Evolutionary conservation across 2,888 invertebrate species (phyloP).

Genomic region (Pristionchus arcanus): DNA sequence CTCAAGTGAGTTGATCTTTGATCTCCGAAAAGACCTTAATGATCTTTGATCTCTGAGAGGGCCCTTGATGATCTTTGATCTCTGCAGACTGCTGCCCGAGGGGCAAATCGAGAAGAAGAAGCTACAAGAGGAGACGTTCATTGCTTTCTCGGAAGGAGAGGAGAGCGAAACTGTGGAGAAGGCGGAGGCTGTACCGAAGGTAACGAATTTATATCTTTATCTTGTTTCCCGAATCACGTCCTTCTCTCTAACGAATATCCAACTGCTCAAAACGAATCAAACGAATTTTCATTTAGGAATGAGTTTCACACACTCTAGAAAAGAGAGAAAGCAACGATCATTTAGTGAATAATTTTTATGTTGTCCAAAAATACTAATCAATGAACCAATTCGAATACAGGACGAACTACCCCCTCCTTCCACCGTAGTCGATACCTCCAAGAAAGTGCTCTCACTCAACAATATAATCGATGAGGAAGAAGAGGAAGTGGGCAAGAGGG

Average conservation of each 20-base stretch:
- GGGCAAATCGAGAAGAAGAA: neutral
- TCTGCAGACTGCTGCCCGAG: constrained; percentile 42
- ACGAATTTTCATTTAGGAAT: too few relatives aligned
- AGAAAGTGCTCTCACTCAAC: constrained; percentile 20
- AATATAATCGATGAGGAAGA: constrained; percentile 6
- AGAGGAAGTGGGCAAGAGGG: constrained; percentile 6
- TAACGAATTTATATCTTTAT: neutral
- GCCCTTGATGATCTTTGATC: neutral
- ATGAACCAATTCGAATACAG: neutral
- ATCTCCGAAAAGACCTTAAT: neutral
- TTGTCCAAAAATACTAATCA: neutral
- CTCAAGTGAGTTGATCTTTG: constrained; percentile 36
- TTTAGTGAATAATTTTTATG: too few relatives aligned
- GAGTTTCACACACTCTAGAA: too few relatives aligned
- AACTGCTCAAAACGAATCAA: too few relatives aligned
- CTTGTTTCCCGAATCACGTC: too few relatives aligned
- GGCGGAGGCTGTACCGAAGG: neutral
- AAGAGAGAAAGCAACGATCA: too few relatives aligned
- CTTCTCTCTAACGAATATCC: too few relatives aligned
- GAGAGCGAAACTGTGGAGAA: constrained; percentile 32
- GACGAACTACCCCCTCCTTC: neutral
- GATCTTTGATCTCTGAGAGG: neutral
- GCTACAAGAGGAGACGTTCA: constrained; percentile 33
- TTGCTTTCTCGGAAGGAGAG: constrained; percentile 43
- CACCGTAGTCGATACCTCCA: neutral